A percentile compares a stretch with the other conserved stretches of the same genome.
Conservation (phyloP, 2,113 vertebrate genomes). For the Chlamydotis undulata region DNA sequence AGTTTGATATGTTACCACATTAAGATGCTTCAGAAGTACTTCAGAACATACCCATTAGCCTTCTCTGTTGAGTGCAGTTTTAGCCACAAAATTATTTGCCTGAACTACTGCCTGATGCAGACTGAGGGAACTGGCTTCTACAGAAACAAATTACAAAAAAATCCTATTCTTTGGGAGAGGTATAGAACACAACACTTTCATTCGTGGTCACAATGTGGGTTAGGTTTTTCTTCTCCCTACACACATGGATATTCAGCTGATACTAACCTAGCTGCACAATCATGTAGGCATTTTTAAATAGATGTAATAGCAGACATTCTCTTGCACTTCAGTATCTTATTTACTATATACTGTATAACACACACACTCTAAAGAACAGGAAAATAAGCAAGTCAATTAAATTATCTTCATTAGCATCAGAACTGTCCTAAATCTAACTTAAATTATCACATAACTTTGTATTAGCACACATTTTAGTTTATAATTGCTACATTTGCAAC, state of each 20-base stretch:
- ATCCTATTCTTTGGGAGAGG: not conserved
- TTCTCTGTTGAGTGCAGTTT: not conserved
- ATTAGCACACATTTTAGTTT: not conserved
- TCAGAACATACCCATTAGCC: not conserved
- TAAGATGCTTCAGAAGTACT: not conserved
- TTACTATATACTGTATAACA: not conserved
- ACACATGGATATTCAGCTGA: not conserved
- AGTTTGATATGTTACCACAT: not conserved
- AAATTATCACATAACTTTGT: not conserved
- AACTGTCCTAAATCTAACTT: not conserved
- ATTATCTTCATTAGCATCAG: not conserved
- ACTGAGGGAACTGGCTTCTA: not conserved
- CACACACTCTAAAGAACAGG: not conserved
- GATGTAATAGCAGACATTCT: not conserved
- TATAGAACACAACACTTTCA: not conserved
- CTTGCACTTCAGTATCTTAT: not conserved
- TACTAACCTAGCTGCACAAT: not conserved
- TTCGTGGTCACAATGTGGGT: not conserved
- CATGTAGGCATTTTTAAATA: not conserved
- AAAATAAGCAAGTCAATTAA: not conserved
- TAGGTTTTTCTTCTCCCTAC: not conserved
- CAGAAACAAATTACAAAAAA: not conserved
- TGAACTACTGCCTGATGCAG: not conserved
- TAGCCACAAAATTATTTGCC: not conserved
- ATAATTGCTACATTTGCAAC: not conserved